These are phyloP conservation scores for Tolypeutes matacus DNA, from an alignment of 2,797 vertebrate genomes.

Conservation along the genomic window DNA sequence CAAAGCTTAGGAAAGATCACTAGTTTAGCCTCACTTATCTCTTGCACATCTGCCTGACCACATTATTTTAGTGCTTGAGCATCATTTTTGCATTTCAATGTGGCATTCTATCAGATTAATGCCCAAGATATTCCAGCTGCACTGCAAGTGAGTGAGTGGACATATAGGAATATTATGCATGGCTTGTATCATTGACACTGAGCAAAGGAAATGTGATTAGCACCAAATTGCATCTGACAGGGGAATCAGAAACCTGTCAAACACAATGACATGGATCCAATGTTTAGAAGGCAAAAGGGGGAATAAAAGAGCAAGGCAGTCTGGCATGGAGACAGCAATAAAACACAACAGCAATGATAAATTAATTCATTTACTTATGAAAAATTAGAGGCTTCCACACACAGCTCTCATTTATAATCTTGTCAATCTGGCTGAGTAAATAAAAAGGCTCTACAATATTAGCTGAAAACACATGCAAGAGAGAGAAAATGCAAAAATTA, in stretches of 20 bases:
- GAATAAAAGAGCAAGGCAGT: constrained; percentile 89
- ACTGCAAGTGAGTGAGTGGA: constrained; percentile 90
- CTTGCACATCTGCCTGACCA: constrained; percentile 88
- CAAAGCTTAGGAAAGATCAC: constrained; percentile 86
- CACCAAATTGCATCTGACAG: constrained; percentile 95
- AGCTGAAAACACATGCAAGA: constrained; percentile 75
- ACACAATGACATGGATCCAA: constrained; percentile 95
- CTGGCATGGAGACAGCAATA: constrained; percentile 90
- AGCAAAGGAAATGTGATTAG: constrained; percentile 93
- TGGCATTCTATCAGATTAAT: constrained; percentile 90
- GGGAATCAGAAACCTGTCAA: constrained; percentile 98
- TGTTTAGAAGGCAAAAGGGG: constrained; percentile 90
- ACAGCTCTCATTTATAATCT: constrained; percentile 91
- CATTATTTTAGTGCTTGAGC: constrained; percentile 87
- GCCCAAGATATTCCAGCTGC: constrained; percentile 90
- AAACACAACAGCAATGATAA: constrained; percentile 90
- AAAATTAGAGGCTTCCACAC: constrained; percentile 92
- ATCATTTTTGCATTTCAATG: constrained; percentile 91
- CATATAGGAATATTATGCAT: constrained; percentile 92
- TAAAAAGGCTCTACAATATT: constrained; percentile 88
- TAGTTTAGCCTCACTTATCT: constrained; percentile 85
- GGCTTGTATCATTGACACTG: constrained; percentile 90
- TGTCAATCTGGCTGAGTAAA: constrained; percentile 91
- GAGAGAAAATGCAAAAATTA: constrained; percentile 67
- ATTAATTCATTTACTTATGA: constrained; percentile 94